Base-by-base conservation (phyloP, 2,113 vertebrate species). In the Tylochromis polylepis region DNA sequence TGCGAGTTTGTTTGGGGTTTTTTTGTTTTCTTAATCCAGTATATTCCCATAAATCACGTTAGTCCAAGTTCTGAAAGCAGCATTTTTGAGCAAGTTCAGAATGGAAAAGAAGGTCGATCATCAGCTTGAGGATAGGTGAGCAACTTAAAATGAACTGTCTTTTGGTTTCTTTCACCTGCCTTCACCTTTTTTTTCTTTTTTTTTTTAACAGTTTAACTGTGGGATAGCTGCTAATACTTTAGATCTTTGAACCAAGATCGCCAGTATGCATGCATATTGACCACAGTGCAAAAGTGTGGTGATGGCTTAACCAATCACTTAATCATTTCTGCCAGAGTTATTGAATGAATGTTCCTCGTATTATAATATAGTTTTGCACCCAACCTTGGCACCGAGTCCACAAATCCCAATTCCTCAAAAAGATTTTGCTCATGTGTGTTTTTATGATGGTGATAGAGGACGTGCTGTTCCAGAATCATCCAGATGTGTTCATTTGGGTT, bases 61-160 rank as follows among this genome's bases (percentile, higher is more conserved):
- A 0, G 72, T 77, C 27, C 43, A 14, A 51, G 72, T 31, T 77
- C 29, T 77, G 72, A 53, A 51, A 77, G 46, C 11, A 14, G 46
- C 27, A 4, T 31, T 29, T 34, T 77, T 77, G 72, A 31, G 6
- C 6, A 9, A 53, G 46, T 14, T n/a, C 41, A 59, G 14, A 51
- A 83, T 43, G 16, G 83, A 83, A 60, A 29, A 83, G n/a, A 83
- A 80, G 11, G 59, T 11, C 18, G 18, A 38, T 29, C 59, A 80
- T 57, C 85, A 83, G n/a, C 12, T 60, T 85, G 51, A 56, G 46
- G 82, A 65, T 15, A 85, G 91, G 95, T 94, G 91, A 82, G 92
- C 6, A 58, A 60, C 3, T 18, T 85, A 27, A 29, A 80, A 20
- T 41, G 0, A 46, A 59, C 15, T 51, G 8, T 43, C 18, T 81